Conservation (phyloP, 2,797 vertebrate species). For the Sebastes elongatus region DNA sequence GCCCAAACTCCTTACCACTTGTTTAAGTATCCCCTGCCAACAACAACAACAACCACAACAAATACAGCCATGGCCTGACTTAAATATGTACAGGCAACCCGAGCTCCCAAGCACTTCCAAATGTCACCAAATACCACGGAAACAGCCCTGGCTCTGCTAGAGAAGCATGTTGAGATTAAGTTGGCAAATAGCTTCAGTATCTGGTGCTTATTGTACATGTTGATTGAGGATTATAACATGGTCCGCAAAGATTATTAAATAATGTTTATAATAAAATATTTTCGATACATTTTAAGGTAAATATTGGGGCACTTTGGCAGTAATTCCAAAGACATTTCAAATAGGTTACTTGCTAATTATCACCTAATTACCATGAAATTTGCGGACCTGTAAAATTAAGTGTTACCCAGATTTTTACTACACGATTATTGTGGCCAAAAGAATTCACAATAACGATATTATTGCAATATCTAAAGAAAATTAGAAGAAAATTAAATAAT, state of each 20-base stretch:
- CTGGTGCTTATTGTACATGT: not conserved
- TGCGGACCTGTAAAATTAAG: no score
- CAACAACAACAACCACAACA: constrained; percentile 43
- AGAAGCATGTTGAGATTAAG: not conserved
- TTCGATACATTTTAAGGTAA: accelerated
- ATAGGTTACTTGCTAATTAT: no score
- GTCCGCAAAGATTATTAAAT: no score
- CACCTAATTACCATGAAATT: no score
- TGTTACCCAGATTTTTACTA: not conserved
- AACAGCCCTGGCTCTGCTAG: not conserved
- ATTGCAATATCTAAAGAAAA: not conserved
- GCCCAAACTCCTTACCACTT: constrained; percentile 57
- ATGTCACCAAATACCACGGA: constrained; percentile 15
- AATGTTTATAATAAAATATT: no score
- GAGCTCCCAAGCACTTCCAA: constrained; percentile 37
- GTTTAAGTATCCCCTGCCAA: constrained; percentile 50
- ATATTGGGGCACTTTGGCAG: no score
- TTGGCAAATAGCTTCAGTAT: not conserved
- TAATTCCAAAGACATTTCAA: no score
- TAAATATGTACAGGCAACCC: constrained; percentile 41
- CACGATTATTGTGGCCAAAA: not conserved
- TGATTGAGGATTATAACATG: not conserved
- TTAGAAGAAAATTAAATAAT: no score
- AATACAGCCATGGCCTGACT: constrained; percentile 52
- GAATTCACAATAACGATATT: not conserved